phyloP scores from a whole-genome alignment of 30 jellyfish, hydroid and myxozoan species.

The Hydra vulgaris region DNA sequence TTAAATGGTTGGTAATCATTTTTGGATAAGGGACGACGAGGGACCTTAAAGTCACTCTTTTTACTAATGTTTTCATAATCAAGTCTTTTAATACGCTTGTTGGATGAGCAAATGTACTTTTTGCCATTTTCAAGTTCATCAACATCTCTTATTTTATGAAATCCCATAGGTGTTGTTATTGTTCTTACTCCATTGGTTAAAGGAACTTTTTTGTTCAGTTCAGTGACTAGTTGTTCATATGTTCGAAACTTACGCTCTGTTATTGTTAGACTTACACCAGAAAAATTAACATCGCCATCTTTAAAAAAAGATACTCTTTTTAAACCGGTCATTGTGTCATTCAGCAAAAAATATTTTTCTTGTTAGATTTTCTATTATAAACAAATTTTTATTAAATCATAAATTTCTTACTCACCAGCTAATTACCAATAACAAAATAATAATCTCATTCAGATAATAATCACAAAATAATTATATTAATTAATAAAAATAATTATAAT shows the following conservation, averaged over 20 bases:
- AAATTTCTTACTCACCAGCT: no score
- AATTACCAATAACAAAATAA: no score
- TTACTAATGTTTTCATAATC: conserved; percentile 4
- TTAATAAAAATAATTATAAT: no score
- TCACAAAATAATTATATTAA: no score
- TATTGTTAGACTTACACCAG: conserved; percentile 63
- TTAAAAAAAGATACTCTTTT: conserved; percentile 53
- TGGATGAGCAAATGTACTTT: conserved; percentile 60
- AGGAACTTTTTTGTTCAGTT: conserved; percentile 60
- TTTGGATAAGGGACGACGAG: conserved; percentile 14
- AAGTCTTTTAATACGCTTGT: neutral
- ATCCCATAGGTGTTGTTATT: conserved; percentile 79
- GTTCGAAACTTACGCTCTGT: conserved; percentile 44
- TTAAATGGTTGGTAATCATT: neutral
- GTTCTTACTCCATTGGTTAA: conserved; percentile 78
- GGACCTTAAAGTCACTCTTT: conserved; percentile 10
- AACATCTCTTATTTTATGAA: conserved; percentile 38
- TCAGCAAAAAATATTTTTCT: neutral
- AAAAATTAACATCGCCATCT: conserved; percentile 79
- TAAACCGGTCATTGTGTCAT: conserved; percentile 20
- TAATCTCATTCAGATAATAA: no score
- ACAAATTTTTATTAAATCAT: neutral
- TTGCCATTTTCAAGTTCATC: conserved; percentile 69
- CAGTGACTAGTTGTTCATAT: conserved; percentile 53
- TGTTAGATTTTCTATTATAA: neutral